Conservation (phyloP, 2,888 invertebrate species). For the Heteromyza rotundicornis region DNA sequence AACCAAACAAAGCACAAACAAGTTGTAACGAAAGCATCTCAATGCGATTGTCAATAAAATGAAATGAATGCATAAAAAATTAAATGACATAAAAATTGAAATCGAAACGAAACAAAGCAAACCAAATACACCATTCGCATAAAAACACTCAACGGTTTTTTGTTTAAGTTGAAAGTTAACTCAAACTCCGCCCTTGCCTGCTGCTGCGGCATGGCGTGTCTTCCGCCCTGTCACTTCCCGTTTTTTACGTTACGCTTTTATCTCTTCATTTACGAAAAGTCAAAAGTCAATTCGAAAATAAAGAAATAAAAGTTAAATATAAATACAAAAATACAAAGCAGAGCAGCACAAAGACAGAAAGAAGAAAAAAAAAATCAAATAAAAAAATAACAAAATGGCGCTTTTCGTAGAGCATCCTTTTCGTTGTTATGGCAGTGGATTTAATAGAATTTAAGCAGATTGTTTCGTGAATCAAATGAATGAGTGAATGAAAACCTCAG, state of each 20-base stretch:
- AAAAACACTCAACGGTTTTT: no score
- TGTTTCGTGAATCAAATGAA: no score
- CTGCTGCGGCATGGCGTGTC: background rate
- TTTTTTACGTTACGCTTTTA: background rate
- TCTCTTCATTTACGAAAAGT: conserved; percentile 7
- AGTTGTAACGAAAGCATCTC: background rate
- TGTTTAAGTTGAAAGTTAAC: no score
- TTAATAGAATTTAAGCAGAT: conserved; percentile 15
- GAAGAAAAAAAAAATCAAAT: conserved; percentile 12
- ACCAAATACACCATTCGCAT: no score
- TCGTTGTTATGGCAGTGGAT: conserved; percentile 15
- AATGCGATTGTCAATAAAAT: conserved; percentile 5
- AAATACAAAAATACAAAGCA: background rate
- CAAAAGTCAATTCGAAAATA: conserved; percentile 7
- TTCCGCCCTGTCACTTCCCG: background rate
- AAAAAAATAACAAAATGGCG: conserved; percentile 9
- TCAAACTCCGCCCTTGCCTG: no score
- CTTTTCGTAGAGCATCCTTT: background rate
- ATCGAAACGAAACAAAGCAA: no score
- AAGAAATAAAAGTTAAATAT: conserved; percentile 2
- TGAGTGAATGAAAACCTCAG: no score
- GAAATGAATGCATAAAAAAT: conserved; percentile 3
- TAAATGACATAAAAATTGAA: background rate
- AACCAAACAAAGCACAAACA: background rate
- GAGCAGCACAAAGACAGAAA: background rate